Percentiles rank a stretch among this genome's conserved stretches.
Evolutionary conservation across 2,797 vertebrate species (phyloP).

Genomic region (Crenichthys baileyi): DNA sequence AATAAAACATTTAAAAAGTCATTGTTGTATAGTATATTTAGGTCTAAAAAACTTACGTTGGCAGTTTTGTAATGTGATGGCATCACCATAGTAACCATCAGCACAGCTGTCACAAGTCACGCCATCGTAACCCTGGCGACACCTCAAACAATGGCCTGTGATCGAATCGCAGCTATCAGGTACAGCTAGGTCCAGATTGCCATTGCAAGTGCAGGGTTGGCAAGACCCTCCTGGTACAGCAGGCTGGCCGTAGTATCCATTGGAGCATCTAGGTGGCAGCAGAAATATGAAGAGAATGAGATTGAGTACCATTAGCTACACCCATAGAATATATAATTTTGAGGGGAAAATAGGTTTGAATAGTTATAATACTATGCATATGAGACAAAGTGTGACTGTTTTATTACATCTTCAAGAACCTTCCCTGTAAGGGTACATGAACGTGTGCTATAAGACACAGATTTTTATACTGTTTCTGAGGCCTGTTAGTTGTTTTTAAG

Average conservation of each 20-base stretch:
- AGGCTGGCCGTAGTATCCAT: constrained; percentile 91
- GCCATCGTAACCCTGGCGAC: constrained; percentile 89
- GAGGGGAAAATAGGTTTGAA: not conserved
- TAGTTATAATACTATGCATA: not conserved
- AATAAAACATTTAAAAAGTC: not conserved
- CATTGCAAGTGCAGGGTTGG: constrained; percentile 89
- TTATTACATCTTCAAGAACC: not conserved
- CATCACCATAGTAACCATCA: constrained; percentile 93
- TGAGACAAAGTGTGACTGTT: not conserved
- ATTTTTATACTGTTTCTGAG: not conserved
- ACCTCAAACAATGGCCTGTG: constrained; percentile 92
- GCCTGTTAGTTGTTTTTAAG: not conserved
- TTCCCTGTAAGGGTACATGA: not conserved
- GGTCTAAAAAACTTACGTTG: constrained; percentile 85
- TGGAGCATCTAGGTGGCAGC: constrained; percentile 85
- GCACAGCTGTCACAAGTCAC: constrained; percentile 87
- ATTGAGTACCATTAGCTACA: not conserved
- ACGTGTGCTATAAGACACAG: not conserved
- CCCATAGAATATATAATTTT: not conserved
- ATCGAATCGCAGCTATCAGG: constrained; percentile 91
- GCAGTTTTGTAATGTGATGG: constrained; percentile 87
- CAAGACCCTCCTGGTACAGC: constrained; percentile 87
- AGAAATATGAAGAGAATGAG: constrained; percentile 15
- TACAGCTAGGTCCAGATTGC: constrained; percentile 90
- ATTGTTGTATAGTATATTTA: not conserved